phyloP scores from a whole-genome alignment of 2,888 invertebrate genomes.

The Amphipyra tragopoginis region DNA sequence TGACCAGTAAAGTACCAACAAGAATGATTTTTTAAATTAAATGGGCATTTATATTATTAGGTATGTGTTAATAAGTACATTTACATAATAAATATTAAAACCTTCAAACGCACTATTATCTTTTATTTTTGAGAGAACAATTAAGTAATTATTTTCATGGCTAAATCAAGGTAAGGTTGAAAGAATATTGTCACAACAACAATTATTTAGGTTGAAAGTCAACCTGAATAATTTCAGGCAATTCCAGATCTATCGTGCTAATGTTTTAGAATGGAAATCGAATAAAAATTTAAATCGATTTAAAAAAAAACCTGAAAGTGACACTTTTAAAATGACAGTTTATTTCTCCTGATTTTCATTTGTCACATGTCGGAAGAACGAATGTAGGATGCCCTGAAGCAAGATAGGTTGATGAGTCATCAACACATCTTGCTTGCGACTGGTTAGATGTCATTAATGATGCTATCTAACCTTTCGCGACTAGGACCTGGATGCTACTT shows the following conservation, averaged over 20 bases:
- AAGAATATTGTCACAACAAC: conserved; percentile 29
- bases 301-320: too few relatives aligned
- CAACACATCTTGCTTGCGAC: too few relatives aligned
- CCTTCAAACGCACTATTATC: conserved; percentile 22
- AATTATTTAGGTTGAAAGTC: conserved; percentile 20
- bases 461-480: too few relatives aligned
- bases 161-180: conserved; percentile 15
- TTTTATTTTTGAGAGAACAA: conserved; percentile 23
- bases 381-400: too few relatives aligned
- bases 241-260: conserved; percentile 3
- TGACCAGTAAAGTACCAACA: not conserved
- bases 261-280: not conserved
- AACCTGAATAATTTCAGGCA: not conserved
- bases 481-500: too few relatives aligned
- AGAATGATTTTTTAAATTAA: not conserved
- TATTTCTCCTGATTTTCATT: too few relatives aligned
- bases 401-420: too few relatives aligned
- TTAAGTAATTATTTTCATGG: conserved; percentile 37
- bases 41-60: conserved; percentile 11
- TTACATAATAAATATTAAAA: conserved; percentile 26
- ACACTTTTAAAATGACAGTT: too few relatives aligned
- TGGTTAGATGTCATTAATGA: too few relatives aligned
- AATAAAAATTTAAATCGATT: too few relatives aligned
- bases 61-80: conserved; percentile 25
- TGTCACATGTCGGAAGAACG: too few relatives aligned